Base-by-base conservation (phyloP, 2,113 vertebrate species). In the Donacobius atricapilla region DNA sequence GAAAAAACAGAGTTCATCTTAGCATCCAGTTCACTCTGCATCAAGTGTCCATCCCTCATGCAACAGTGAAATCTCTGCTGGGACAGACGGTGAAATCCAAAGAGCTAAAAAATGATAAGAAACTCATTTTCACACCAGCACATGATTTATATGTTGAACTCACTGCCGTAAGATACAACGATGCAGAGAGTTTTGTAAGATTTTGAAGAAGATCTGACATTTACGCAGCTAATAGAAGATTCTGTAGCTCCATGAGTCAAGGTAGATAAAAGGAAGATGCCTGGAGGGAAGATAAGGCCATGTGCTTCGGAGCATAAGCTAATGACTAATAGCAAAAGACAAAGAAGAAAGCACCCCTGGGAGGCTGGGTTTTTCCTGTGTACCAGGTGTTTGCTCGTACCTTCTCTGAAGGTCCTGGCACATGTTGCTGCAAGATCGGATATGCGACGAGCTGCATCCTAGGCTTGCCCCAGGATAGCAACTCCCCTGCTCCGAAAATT, bases 281-380 rank as follows among this genome's bases (percentile, higher is more conserved):
- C 94, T 90, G 83, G 96, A 95, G 90, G 95, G 90, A 85, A 94
- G 94, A 92, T 97, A 96, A 96, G 93, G 90, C 93, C 96, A 93
- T 96, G 96, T 94, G 90, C 96, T 96, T 86, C 28, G 1, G 96
- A 96, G 96, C 96, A 96, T 94, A 93, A 96, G 83, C 83, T 94
- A 94, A 94, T 90, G 92, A 96, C 96, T 95, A 97, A 96, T 92
- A 96, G 94, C 93, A 89, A 94, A 96, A 95, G 93, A 94, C 94
- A 94, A 95, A 96, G 90, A 95, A 94, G 94, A 94, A 92, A 95
- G 93, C 85, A 96, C 85, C 54, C 70, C 90, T 90, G 83, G 64
- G 87, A 94, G 94, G 91, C 37, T 95, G 94, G 92, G 76, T 76
- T 90, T 96, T 96, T 97, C 95, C 90, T 96, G 65, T 77, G 76